A percentile compares a stretch with the other conserved stretches of the same genome.
Evolutionary conservation across 2,797 vertebrate species (phyloP).

Genomic region (Vultur gryphus): DNA sequence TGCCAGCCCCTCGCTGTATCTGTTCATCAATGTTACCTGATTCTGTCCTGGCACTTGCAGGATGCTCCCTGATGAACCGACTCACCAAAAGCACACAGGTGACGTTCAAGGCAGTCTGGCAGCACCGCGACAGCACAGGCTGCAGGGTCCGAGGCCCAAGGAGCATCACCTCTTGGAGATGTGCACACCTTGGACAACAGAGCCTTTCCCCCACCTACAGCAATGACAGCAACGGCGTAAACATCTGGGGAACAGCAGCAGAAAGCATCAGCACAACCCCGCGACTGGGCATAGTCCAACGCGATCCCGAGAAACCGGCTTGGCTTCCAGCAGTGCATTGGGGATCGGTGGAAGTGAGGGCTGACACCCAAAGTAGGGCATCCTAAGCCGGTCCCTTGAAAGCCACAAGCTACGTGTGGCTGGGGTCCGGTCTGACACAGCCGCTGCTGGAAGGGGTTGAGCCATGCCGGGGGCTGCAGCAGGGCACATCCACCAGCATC

Average conservation of each 20-base stretch:
- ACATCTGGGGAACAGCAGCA: not conserved
- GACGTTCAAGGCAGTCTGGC: not conserved
- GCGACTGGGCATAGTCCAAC: not conserved
- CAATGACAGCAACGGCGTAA: not conserved
- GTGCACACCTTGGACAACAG: no score
- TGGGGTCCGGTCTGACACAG: not conserved
- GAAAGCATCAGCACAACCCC: not conserved
- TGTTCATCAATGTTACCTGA: accelerated
- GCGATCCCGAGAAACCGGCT: not conserved
- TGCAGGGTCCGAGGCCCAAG: not conserved
- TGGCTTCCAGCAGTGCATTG: not conserved
- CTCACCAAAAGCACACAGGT: not conserved
- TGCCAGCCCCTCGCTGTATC: not conserved
- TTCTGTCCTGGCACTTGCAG: not conserved
- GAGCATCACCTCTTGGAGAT: not conserved
- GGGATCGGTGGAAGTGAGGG: not conserved
- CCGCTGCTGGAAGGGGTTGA: not conserved
- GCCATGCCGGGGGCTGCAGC: not conserved
- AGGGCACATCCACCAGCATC: not conserved
- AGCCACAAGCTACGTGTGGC: not conserved
- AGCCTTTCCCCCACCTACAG: not conserved
- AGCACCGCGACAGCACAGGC: not conserved
- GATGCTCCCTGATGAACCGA: not conserved
- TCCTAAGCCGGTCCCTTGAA: not conserved
- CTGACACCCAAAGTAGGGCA: not conserved